Conservation (phyloP, 2,888 invertebrate genomes). For the Trachelus stipa region DNA sequence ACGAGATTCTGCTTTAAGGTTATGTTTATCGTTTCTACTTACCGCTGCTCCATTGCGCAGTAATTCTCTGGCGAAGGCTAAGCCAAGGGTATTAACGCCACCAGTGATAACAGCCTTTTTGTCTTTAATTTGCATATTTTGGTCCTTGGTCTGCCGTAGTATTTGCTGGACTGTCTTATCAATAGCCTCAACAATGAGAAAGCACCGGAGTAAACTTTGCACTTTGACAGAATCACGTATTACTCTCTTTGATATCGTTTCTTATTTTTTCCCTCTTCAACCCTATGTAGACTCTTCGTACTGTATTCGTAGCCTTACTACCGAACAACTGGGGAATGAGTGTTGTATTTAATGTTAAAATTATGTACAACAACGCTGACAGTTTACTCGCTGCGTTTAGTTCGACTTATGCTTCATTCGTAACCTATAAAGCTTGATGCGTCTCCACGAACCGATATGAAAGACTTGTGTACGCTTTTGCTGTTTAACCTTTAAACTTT, state of each 20-base stretch:
- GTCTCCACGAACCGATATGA: conserved; percentile 31
- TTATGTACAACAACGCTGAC: background rate
- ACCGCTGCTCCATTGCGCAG: conserved; percentile 57
- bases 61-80: conserved; percentile 53
- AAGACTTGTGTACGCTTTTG: conserved; percentile 24
- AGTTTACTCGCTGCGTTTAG: background rate
- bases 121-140: conserved; percentile 59
- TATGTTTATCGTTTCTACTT: conserved; percentile 26
- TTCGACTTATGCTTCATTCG: background rate
- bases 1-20: background rate
- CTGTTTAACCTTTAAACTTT: conserved; percentile 12
- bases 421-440: background rate
- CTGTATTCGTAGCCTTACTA: too few species aligned
- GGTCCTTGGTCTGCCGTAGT: background rate
- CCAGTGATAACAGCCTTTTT: conserved; percentile 59
- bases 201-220: too few species aligned
- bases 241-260: too few species aligned
- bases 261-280: too few species aligned
- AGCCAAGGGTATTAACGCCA: conserved; percentile 50
- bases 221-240: too few species aligned
- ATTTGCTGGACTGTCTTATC: too few species aligned
- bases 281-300: too few species aligned
- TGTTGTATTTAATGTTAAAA: background rate
- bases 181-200: too few species aligned
- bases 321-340: too few species aligned